Base-by-base conservation (phyloP, 2,113 vertebrate species). In the Eretmochelys imbricata region DNA sequence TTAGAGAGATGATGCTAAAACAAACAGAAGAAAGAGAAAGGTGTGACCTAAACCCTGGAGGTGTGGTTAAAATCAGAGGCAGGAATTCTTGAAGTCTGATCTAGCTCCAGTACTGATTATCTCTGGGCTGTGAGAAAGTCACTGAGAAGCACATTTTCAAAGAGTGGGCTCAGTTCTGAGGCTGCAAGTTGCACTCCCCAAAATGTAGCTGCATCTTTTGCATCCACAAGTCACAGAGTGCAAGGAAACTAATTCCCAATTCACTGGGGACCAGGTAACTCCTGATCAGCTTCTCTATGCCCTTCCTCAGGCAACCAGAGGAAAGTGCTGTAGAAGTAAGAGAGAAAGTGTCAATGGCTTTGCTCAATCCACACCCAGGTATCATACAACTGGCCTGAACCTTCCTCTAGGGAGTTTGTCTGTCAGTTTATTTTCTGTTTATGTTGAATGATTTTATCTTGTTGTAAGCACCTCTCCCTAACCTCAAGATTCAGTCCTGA, bases 31-130 rank as follows among this genome's bases (percentile, higher is more conserved):
- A 51, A 85, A 48, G 31, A 81, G 80, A 48, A 22, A 20, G 76
- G 50, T 22, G 85, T 95, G 90, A 94, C 35, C 92, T 94, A 90
- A 90, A 82, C 35, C 42, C 24, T 2, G 81, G 82, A 87, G 88
- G 91, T 87, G 82, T 5, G 85, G 92, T 5, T 51, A 2, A 51
- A 85, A 85, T 54, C 6, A 53, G 35, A 82, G 0, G 0, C 80
- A 81, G 93, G 90, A 96, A 92, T 84, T 91, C 82, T 85, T 1
- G 2, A 80, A 80, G 91, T 95, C 84, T 94, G 84, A 93, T 93
- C 54, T 1, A 2, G 65, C 84, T 87, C 92, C 96, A 93, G 46
- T 0, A 0, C 84, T 1, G 0, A 0, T 0, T 29, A 59, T 59
- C 57, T 91, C 84, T 91, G 2, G 0, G 29, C 0, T 7, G 0